phyloP scores from a whole-genome alignment of 2,113 vertebrate species.

The Pomatostomus ruficeps region DNA sequence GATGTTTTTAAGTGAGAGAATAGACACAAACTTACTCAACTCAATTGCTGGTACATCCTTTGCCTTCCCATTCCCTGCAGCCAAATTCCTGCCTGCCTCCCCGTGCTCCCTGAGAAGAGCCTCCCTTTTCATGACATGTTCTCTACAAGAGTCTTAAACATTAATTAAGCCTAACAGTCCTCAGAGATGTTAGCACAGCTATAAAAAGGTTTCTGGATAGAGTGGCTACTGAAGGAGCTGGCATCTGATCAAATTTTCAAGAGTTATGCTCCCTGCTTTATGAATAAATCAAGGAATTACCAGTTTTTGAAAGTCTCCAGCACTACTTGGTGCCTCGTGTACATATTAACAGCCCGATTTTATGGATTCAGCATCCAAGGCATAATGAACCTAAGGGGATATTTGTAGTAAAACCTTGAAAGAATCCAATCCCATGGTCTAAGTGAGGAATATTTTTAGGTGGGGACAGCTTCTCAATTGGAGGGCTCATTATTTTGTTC shows the following conservation, averaged over 20 bases:
- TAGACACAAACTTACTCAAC: neutral
- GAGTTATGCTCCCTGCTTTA: constrained; percentile 22
- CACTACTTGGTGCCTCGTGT: neutral
- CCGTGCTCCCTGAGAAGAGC: neutral
- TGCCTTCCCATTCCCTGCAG: neutral
- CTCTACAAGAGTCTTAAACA: constrained; percentile 8
- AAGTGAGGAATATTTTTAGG: neutral
- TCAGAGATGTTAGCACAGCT: constrained; percentile 28
- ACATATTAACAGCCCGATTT: neutral
- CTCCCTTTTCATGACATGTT: neutral
- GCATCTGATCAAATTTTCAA: constrained; percentile 59
- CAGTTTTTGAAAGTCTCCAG: neutral
- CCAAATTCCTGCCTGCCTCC: neutral
- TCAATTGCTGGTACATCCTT: neutral
- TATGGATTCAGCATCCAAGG: neutral
- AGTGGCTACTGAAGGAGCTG: constrained; percentile 49
- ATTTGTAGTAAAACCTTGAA: neutral
- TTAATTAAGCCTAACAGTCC: constrained; percentile 46
- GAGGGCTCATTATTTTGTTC: neutral
- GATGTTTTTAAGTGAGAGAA: neutral
- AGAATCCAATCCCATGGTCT: neutral
- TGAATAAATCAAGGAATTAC: constrained; percentile 44
- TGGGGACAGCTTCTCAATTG: neutral
- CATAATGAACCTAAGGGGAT: neutral
- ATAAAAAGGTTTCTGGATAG: constrained; percentile 32